Evolutionary conservation across 2,113 vertebrate species (phyloP), one percentile per base, ranked within the genome.

Genomic region (Agapornis roseicollis): DNA sequence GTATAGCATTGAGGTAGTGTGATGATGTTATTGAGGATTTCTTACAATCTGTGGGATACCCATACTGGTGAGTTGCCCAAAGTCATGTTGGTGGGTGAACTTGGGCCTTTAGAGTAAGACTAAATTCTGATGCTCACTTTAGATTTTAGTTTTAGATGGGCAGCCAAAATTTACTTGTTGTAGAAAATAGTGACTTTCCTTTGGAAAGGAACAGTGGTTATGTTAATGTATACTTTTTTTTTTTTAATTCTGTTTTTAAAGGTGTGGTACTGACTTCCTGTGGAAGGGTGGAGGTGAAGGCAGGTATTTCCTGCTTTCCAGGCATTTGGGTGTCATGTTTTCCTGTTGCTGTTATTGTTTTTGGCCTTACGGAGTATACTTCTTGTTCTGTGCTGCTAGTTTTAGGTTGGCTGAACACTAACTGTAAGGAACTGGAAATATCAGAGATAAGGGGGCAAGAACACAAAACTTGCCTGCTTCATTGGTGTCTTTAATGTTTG

Each of bases 271-370:
- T 80, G 28, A 20, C 24, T 88, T 88, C 41, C 81, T 91, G 8
- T 66, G 58, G 87, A 77, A 95, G 81, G 91, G 70, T 80, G 53
- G 66, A 1, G 6, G 11, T 72, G 81, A 65, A 81, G 63, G 49
- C 17, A 10, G 70, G 74, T 82, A 65, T 60, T 95, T 95, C 74
- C 93, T 93, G 89, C 91, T 90, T 80, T 85, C 58, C 70, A 72
- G 53, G 58, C 41, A 39, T 49, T 86, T 77, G 68, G 15, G 52
- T 87, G 31, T 91, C 42, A 7, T 27, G 7, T 56, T 69, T 80
- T 91, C 52, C 73, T 86, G 64, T 88, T 85, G 61, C 39, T 83
- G 25, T 80, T 78, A 19, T 0, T 90, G n/a, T 29, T 90, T 89
- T 46, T 80, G 41, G 52, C 63, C 52, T 68, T 44, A 39, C 0